Conservation (phyloP, 2,888 invertebrate species). For the Acrobasis repandana region DNA sequence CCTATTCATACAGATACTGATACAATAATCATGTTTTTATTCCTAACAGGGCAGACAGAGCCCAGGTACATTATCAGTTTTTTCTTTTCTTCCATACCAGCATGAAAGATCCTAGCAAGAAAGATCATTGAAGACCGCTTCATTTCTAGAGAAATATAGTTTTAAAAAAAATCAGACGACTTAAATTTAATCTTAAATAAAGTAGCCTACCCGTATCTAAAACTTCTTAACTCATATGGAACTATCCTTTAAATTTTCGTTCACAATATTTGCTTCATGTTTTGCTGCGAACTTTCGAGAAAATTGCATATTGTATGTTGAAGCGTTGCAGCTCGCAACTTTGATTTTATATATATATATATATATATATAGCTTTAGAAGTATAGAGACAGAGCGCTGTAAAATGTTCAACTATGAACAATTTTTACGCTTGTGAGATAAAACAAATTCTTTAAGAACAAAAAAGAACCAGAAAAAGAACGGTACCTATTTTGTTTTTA, state of each 20-base stretch:
- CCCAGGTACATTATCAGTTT: no score
- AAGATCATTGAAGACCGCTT: no score
- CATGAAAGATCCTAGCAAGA: no score
- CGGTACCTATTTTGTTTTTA: not conserved
- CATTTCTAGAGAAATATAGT: no score
- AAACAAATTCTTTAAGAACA: not conserved
- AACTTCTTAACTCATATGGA: not conserved
- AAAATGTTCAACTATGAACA: not conserved
- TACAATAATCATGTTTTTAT: no score
- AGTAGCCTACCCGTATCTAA: not conserved
- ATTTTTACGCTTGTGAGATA: not conserved
- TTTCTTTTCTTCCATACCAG: no score
- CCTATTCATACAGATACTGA: no score
- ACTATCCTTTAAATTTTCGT: not conserved
- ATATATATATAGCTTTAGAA: no score
- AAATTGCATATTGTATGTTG: slow-evolving; percentile 7
- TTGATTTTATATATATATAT: not conserved
- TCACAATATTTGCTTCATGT: not conserved
- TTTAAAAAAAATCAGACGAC: no score
- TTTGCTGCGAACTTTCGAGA: slow-evolving; percentile 1
- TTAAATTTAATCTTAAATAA: no score
- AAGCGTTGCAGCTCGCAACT: not conserved
- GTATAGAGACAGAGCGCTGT: not conserved
- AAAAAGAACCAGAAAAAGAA: not conserved
- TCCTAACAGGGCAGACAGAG: no score